A percentile compares a stretch with the other conserved stretches of the same genome.
phyloP scores from a whole-genome alignment of 2,113 vertebrate species.

The Lamprotornis superbus region DNA sequence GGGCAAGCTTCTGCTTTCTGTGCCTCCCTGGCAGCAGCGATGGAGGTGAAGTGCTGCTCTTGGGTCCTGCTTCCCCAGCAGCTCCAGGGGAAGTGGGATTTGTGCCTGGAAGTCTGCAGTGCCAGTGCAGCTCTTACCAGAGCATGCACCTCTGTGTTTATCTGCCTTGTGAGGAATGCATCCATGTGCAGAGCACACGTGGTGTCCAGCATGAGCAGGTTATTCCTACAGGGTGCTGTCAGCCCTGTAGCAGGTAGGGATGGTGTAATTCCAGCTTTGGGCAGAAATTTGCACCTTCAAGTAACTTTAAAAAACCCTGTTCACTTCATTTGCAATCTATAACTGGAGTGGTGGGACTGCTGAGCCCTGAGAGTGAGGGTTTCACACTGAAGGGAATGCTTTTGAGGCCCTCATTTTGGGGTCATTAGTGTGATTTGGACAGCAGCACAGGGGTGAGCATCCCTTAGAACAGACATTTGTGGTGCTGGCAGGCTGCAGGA shows the following conservation, averaged over 20 bases:
- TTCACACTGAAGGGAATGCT: background rate
- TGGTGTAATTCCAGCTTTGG: background rate
- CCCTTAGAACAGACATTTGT: background rate
- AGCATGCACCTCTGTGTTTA: background rate
- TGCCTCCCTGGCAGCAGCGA: background rate
- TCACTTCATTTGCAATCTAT: fast-evolving
- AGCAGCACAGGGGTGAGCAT: background rate
- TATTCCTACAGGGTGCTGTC: fast-evolving
- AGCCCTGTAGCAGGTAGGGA: background rate
- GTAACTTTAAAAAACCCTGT: background rate
- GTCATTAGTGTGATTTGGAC: background rate
- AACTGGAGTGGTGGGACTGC: background rate
- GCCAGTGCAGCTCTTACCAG: background rate
- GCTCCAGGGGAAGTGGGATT: background rate
- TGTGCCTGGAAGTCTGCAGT: background rate
- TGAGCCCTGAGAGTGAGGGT: background rate
- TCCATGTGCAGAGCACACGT: background rate
- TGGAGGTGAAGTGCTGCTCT: background rate
- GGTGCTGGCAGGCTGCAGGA: slow-evolving; percentile 11
- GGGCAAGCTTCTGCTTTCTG: background rate
- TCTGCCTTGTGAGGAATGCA: background rate
- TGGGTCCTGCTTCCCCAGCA: background rate
- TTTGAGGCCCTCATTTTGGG: background rate
- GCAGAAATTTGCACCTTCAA: background rate
- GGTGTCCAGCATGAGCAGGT: background rate